phyloP scores from a whole-genome alignment of 2,113 vertebrate species.

The Apodemus speciosus region DNA sequence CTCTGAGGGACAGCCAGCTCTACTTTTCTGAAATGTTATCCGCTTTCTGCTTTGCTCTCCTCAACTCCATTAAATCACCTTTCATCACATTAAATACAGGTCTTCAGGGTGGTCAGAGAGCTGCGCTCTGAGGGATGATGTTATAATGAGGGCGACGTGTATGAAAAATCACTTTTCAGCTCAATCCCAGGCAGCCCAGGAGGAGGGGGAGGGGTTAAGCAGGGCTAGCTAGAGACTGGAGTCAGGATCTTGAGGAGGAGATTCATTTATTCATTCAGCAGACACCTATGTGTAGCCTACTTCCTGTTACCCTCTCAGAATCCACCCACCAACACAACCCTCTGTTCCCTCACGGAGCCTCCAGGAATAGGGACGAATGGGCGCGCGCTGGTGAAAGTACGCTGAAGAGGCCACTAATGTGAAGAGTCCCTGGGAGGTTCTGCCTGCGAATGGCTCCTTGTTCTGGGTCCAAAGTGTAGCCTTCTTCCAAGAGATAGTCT shows the following conservation, averaged over 20 bases:
- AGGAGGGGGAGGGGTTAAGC: not conserved
- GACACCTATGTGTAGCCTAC: not conserved
- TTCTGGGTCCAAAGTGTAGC: not conserved
- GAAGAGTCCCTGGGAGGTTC: not conserved
- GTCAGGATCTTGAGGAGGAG: not conserved
- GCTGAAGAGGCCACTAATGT: not conserved
- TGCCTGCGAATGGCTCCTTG: not conserved
- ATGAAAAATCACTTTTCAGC: slow-evolving; percentile 78
- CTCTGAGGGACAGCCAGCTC: slow-evolving; percentile 51
- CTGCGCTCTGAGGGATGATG: slow-evolving; percentile 73
- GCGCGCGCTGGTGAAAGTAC: not conserved
- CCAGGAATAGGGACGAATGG: not conserved
- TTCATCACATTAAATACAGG: slow-evolving; percentile 79
- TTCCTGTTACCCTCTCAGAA: not conserved
- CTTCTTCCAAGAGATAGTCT: slow-evolving; percentile 48
- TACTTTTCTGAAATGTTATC: slow-evolving; percentile 61
- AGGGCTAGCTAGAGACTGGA: not conserved
- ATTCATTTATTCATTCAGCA: slow-evolving; percentile 33
- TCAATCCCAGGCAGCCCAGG: slow-evolving; percentile 62
- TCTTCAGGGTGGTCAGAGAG: slow-evolving; percentile 75
- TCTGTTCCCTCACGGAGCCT: slow-evolving; percentile 56
- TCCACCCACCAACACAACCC: not conserved
- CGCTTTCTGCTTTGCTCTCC: slow-evolving; percentile 60
- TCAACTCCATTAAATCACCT: slow-evolving; percentile 79
- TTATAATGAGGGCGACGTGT: slow-evolving; percentile 72